Evolutionary conservation across 2,797 vertebrate species (phyloP).

Genomic region (Gorsachius magnificus): DNA sequence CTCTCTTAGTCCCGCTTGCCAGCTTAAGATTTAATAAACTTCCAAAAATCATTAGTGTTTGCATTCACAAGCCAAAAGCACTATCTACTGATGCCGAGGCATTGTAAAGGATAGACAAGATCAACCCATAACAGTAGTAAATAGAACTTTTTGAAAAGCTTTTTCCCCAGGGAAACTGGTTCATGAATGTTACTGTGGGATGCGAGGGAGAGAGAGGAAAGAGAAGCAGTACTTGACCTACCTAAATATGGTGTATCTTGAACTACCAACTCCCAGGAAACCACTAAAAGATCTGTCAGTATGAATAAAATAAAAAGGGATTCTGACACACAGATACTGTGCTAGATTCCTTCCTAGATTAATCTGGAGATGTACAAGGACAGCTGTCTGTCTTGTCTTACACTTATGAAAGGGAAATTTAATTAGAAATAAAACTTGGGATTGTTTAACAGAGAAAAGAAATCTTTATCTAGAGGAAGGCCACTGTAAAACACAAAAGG

Average conservation of each 20-base stretch:
- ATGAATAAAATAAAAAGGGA: not conserved
- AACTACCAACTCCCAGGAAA: not conserved
- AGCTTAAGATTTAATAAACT: not conserved
- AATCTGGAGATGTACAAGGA: not conserved
- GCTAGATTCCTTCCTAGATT: not conserved
- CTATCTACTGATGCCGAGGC: not conserved
- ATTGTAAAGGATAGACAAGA: not conserved
- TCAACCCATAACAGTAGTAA: not conserved
- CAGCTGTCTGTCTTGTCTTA: not conserved
- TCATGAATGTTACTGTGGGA: not conserved
- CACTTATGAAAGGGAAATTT: not conserved
- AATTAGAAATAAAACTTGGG: not conserved
- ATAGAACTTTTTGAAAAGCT: not conserved
- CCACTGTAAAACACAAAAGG: not conserved
- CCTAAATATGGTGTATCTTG: not conserved
- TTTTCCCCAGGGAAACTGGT: not conserved
- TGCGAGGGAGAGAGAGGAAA: not conserved
- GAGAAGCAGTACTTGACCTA: not conserved
- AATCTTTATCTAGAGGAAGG: not conserved
- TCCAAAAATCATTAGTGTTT: not conserved
- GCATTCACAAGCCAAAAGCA: not conserved
- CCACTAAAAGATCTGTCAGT: not conserved
- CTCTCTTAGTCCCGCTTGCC: not conserved
- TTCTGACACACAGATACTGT: not conserved
- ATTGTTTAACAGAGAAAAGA: not conserved